phyloP scores from a whole-genome alignment of 2,113 vertebrate genomes.

The Salminus brasiliensis region DNA sequence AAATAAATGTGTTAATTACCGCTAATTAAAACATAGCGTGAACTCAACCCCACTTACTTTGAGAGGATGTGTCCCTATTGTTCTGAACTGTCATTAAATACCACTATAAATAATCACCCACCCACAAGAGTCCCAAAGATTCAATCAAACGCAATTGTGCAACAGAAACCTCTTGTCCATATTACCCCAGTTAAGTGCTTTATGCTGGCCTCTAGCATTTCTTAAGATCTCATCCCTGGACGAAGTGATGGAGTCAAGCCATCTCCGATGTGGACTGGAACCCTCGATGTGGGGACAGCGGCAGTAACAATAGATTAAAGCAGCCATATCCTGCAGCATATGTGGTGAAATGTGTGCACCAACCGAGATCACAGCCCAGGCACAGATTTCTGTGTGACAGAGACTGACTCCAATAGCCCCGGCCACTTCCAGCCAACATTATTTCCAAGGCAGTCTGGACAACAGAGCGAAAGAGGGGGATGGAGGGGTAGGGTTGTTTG shows the following conservation, averaged over 20 bases:
- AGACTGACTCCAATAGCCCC: slow-evolving; percentile 6
- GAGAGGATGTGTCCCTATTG: slow-evolving; percentile 30
- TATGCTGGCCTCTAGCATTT: background rate
- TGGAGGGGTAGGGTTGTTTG: background rate
- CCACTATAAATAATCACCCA: slow-evolving; percentile 25
- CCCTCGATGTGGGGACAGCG: background rate
- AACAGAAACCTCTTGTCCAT: background rate
- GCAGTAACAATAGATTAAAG: slow-evolving; percentile 15
- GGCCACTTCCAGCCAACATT: background rate
- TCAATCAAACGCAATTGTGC: slow-evolving; percentile 3
- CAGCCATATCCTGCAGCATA: slow-evolving; percentile 15
- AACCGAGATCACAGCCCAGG: slow-evolving; percentile 7
- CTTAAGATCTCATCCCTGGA: background rate
- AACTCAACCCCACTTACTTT: slow-evolving; percentile 24
- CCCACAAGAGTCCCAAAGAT: slow-evolving; percentile 10
- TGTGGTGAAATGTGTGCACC: background rate
- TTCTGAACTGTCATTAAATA: slow-evolving; percentile 29
- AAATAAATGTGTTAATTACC: background rate
- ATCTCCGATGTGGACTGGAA: background rate
- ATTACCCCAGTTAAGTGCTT: too few relatives aligned
- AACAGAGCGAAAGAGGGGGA: background rate
- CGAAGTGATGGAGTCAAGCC: background rate
- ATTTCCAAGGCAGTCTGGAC: slow-evolving; percentile 23
- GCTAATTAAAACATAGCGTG: background rate
- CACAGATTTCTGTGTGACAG: background rate